Evolutionary conservation across 1,140 invertebrate species (phyloP).

Genomic region (Nasonia giraulti): DNA sequence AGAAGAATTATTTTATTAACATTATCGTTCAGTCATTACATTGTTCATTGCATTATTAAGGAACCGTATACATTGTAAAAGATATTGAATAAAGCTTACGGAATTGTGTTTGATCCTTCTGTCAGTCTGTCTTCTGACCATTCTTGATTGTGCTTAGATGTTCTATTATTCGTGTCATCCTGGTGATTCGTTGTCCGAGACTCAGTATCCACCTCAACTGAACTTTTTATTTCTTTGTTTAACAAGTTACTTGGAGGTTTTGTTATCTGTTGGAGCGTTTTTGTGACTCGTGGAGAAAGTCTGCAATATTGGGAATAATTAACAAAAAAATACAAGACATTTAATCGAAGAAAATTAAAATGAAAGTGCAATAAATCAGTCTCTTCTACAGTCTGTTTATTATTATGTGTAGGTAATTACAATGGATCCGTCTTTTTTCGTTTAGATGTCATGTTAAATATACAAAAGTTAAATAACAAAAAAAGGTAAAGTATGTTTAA

Average conservation of each 20-base stretch:
- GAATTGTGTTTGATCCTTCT: conserved; percentile 60
- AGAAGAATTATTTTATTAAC: neutral
- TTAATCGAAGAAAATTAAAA: neutral
- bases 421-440: neutral
- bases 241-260: conserved; percentile 62
- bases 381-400: neutral
- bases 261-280: conserved; percentile 66
- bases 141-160: conserved; percentile 63
- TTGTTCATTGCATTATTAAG: neutral
- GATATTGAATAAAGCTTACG: conserved; percentile 59
- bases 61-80: conserved; percentile 1
- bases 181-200: conserved; percentile 65
- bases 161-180: conserved; percentile 60
- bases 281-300: conserved; percentile 74
- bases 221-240: conserved; percentile 64
- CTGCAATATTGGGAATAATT: conserved; percentile 58
- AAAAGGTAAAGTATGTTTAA: neutral
- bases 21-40: no score
- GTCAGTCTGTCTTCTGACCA: conserved; percentile 66
- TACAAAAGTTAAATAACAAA: neutral
- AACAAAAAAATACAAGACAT: neutral
- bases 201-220: conserved; percentile 62
- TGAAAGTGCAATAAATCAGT: neutral
- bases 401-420: neutral
- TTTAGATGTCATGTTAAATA: neutral